Conservation (phyloP, 37 sponge, comb jelly and placozoan species). For the Diacarnus erythraeanus region DNA sequence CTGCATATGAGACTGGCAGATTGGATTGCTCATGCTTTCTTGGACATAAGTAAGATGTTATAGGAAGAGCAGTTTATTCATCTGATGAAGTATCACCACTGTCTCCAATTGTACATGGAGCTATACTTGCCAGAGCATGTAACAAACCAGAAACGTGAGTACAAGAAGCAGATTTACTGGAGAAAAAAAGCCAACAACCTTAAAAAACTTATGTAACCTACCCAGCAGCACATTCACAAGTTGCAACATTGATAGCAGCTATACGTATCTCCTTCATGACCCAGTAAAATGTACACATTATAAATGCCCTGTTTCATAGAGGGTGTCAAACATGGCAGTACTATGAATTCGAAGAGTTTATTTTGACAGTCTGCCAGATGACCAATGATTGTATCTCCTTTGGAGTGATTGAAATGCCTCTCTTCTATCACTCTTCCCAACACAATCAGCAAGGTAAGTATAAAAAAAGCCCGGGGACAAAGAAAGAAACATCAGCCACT, state of each 20-base stretch:
- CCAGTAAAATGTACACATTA: conserved; percentile 30
- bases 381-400: no score
- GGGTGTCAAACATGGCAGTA: conserved; percentile 59
- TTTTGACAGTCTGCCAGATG: no score
- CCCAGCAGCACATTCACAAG: conserved; percentile 59
- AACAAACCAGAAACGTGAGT: conserved; percentile 54
- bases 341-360: conserved; percentile 30
- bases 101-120: not conserved
- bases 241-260: conserved; percentile 36
- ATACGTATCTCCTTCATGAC: conserved; percentile 13
- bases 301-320: conserved; percentile 62
- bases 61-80: conserved; percentile 18
- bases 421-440: not conserved
- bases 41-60: conserved; percentile 33
- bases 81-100: not conserved
- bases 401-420: no score
- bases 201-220: not conserved
- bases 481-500: not conserved
- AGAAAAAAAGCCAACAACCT: not conserved
- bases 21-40: conserved; percentile 28
- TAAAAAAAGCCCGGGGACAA: conserved; percentile 32
- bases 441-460: conserved; percentile 30
- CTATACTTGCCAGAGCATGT: conserved; percentile 30
- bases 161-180: conserved; percentile 40
- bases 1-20: conserved; percentile 18